These are phyloP conservation scores for Erinaceus europaeus DNA, from an alignment of 2,113 vertebrate species.

Conservation along the genomic window DNA sequence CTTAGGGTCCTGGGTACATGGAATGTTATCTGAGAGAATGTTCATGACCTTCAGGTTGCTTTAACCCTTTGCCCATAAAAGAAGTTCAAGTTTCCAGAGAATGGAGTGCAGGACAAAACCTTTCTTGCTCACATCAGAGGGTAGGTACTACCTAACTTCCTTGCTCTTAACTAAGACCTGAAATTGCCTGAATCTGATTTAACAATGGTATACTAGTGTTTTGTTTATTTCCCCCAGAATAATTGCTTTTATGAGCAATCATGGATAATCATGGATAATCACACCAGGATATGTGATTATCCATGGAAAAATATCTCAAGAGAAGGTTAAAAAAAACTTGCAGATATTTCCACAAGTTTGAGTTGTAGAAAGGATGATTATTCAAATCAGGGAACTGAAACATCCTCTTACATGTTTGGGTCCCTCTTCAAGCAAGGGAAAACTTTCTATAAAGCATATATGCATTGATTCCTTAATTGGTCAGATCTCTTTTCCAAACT, in stretches of 20 bases:
- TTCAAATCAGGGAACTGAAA: too few species aligned
- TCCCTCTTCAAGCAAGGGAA: not conserved
- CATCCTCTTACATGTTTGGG: too few species aligned
- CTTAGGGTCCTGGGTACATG: not conserved
- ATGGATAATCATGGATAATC: too few species aligned
- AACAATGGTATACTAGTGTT: not conserved
- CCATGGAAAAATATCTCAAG: not conserved
- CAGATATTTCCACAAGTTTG: not conserved
- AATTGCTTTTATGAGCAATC: not conserved
- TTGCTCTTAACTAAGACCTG: not conserved
- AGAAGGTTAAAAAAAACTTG: not conserved
- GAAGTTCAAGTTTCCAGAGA: not conserved
- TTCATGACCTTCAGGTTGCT: not conserved
- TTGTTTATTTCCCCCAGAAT: not conserved
- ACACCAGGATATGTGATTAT: not conserved
- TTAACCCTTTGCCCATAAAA: not conserved
- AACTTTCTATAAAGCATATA: not conserved
- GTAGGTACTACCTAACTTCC: not conserved
- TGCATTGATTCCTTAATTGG: rapidly evolving
- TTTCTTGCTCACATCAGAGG: rapidly evolving
- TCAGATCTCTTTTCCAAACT: rapidly evolving
- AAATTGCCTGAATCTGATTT: not conserved
- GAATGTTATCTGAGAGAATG: not conserved
- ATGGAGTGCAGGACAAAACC: too few species aligned
- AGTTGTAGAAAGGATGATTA: not conserved